Conservation (phyloP, 2,888 invertebrate species). For the Galerucella calmariensis region DNA sequence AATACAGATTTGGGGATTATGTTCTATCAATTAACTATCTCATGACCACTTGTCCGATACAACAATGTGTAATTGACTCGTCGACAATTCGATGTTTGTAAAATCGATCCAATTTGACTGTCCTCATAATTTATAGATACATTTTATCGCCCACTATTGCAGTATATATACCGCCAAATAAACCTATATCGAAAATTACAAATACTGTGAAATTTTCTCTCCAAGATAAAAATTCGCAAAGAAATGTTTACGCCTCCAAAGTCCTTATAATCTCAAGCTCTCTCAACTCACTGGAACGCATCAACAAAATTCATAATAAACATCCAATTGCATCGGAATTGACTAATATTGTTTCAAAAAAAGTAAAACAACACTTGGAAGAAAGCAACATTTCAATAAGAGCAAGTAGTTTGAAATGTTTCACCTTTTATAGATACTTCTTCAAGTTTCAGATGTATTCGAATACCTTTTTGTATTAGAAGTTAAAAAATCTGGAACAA, state of each 20-base stretch:
- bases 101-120: constrained; percentile 36
- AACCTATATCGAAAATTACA: constrained; percentile 14
- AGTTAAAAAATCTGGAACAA: neutral
- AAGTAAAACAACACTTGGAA: no score
- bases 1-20: constrained; percentile 41
- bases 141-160: constrained; percentile 28
- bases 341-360: no score
- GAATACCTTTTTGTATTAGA: no score
- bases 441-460: neutral
- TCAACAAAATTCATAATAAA: no score
- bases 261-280: no score
- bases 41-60: constrained; percentile 41
- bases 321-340: no score
- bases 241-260: no score
- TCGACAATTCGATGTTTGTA: constrained; percentile 41
- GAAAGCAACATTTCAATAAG: no score
- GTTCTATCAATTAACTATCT: constrained; percentile 41
- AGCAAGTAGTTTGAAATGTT: no score
- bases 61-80: constrained; percentile 42
- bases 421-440: neutral
- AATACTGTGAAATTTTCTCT: constrained; percentile 21
- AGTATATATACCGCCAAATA: constrained; percentile 21
- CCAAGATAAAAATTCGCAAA: neutral
- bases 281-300: no score
- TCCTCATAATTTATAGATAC: constrained; percentile 35